Base-by-base conservation (phyloP, 64 coral and sea anemone species). In the Montipora cactus region DNA sequence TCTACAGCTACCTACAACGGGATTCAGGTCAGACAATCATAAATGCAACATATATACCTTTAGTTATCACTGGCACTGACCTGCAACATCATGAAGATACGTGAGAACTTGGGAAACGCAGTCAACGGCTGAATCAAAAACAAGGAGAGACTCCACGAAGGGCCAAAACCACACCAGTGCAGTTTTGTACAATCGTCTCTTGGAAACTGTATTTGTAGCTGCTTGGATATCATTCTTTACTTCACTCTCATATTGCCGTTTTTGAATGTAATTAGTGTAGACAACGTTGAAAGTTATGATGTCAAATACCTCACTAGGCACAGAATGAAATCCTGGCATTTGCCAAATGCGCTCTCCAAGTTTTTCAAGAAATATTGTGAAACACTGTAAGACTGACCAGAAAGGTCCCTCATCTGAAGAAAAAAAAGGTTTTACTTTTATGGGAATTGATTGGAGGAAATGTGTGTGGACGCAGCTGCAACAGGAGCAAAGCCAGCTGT, bases 81-180 rank as follows among this genome's bases (percentile, higher is more conserved):
- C 83, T 93, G 92, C 75, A 3, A 88, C 18, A 57, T 80, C 49
- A n/a, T 93, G 82, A 25, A 93, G 76, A 74, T 76, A 88, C 5
- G 6, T 80, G 55, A 93, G 76, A 44, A 93, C 92, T 21, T 67
- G 13, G 13, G 83, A 79, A 9, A 93, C 74, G 15, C 47, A 79
- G 6, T 74, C 59, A 7, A 19, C 57, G 48, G 12, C 25, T 0
- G 67, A 76, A 44, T 93, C 92, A 93, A 79, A 93, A 19, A 80
- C 92, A 70, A 93, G 83, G 44, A 93, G 16, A 15, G 92, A 93
- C 23, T 73, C 10, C 15, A 93, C 92, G 74, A 93, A 93, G 20
- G 92, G 82, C 15, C 80, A n/a, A 18, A 93, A 93, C 92, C 92
- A 93, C 2, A 74, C 84, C 59, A 93, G 55, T 5, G 92, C 76